Conservation (phyloP, 1,140 invertebrate species). For the Eciton burchellii region DNA sequence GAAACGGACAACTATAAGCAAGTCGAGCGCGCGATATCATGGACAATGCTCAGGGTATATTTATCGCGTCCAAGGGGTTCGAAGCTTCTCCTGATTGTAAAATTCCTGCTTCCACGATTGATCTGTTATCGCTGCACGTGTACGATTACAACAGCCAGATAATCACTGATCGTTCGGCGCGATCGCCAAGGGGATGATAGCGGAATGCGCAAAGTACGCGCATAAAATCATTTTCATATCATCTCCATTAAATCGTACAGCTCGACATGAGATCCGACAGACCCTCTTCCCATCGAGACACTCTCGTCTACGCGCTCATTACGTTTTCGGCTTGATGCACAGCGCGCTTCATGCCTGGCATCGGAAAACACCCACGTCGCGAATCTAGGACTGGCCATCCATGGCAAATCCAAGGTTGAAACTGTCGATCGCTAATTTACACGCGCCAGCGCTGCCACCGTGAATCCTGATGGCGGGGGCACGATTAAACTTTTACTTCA, state of each 20-base stretch:
- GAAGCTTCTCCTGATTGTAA: background rate
- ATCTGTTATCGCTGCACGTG: background rate
- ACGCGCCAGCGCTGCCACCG: background rate
- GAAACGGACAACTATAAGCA: slow-evolving; percentile 31
- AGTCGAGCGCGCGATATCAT: slow-evolving; percentile 29
- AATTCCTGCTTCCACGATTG: background rate
- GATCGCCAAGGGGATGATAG: too few relatives aligned
- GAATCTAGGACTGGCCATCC: slow-evolving; percentile 63
- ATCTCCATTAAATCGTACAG: background rate
- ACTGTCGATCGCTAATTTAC: slow-evolving; percentile 25
- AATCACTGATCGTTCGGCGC: too few relatives aligned
- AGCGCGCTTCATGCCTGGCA: slow-evolving; percentile 50
- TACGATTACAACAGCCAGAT: too few relatives aligned
- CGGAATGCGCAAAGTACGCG: too few relatives aligned
- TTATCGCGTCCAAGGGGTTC: slow-evolving; percentile 13
- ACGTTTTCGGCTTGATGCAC: slow-evolving; percentile 44
- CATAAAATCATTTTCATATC: background rate
- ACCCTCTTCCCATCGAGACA: slow-evolving; percentile 9
- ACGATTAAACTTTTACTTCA: slow-evolving; percentile 8
- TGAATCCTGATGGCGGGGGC: background rate
- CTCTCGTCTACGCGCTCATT: slow-evolving; percentile 5
- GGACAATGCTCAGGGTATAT: slow-evolving; percentile 15
- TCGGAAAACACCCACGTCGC: slow-evolving; percentile 41
- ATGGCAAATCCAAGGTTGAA: slow-evolving; percentile 53
- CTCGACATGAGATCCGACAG: background rate